Base-by-base conservation (phyloP, 2,888 invertebrate species). In the Cloeon dipterum region DNA sequence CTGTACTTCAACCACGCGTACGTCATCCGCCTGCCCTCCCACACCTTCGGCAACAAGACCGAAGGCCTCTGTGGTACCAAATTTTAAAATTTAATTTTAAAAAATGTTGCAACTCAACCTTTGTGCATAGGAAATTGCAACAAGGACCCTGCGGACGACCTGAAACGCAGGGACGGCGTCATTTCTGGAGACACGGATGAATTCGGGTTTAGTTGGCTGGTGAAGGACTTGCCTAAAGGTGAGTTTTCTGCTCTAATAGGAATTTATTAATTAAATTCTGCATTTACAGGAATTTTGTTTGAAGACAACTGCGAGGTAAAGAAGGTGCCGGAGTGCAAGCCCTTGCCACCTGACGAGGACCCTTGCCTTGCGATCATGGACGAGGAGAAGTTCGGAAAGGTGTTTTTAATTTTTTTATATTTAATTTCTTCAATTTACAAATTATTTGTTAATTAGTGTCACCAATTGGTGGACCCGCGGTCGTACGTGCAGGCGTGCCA, bases 31-130 rank as follows among this genome's bases (percentile, higher is more conserved):
- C 63, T 81, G 2, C 79, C 85, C 0, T 81, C 83, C 2, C 67
- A 70, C 42, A 58, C 71, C 39, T 83, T 77, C 54, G 66, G 63
- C 26, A 70, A 70, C 41, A 68, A 65, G 42, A 68, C 78, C 38
- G 77, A 82, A 52, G 85, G 85, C 2, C 60, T 86, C 2, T 86
- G 85, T 52, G 85, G 85, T 36, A 68, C 74, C 17, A 32, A n/a
- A 3, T 10, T 4, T 13, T 32, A 4, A 10, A 32, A n/a, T 16
- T 32, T 32, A 25, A 29, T 29, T 11, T 13, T 21, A 20, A 11
- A n/a, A 10, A 40, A 5, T 17, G 14, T 36, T 18, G 23, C 43
- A 42, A 10, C n/a, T n/a, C n/a, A n/a, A n/a, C n/a, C n/a, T n/a
- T n/a, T n/a, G n/a, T n/a, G n/a, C n/a, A n/a, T 38, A 60, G 57